Conservation (phyloP, 2,797 vertebrate genomes). For the Numenius phaeopus region DNA sequence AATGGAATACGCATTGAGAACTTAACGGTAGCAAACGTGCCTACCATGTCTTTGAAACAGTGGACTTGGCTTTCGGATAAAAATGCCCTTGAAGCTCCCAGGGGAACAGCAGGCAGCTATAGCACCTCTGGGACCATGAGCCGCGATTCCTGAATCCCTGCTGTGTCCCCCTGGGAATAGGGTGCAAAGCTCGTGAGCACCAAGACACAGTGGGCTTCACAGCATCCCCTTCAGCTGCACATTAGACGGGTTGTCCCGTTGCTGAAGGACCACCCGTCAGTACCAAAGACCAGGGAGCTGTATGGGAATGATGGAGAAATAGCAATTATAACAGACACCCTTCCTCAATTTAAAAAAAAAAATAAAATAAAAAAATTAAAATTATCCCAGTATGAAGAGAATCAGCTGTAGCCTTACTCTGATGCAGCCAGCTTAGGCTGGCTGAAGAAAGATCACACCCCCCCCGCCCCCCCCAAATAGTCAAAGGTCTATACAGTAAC, state of each 20-base stretch:
- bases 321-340: background rate
- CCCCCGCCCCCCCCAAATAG: background rate
- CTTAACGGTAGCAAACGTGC: background rate
- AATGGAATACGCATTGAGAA: background rate
- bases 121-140: background rate
- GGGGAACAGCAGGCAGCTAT: background rate
- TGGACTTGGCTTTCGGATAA: background rate
- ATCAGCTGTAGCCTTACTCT: background rate
- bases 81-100: background rate
- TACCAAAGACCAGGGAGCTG: constrained; percentile 13
- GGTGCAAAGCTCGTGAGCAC: background rate
- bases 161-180: background rate
- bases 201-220: background rate
- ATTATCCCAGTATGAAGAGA: background rate
- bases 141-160: background rate
- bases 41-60: background rate
- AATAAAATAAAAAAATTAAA: background rate
- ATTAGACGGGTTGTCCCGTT: accelerated
- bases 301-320: background rate
- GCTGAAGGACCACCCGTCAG: background rate
- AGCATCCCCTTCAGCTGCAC: background rate
- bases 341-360: background rate
- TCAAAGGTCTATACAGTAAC: background rate
- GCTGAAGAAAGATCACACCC: background rate
- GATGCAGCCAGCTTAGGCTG: background rate